phyloP scores from a whole-genome alignment of 23 tunicate species.

The Trididemnum miniatum region DNA sequence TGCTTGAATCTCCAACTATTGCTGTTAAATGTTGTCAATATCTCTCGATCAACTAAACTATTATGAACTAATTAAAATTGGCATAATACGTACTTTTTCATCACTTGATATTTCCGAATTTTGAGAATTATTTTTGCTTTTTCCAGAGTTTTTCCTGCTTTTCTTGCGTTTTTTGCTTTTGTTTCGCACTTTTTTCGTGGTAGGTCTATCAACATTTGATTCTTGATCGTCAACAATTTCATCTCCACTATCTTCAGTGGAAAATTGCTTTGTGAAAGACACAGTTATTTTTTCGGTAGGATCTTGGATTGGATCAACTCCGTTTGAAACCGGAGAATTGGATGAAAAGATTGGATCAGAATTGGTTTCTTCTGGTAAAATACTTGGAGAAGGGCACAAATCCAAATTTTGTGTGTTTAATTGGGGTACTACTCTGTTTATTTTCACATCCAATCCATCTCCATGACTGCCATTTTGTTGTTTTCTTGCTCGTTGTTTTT shows the following conservation, averaged over 20 bases:
- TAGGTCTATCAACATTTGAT: neutral
- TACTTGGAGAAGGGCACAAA: no score
- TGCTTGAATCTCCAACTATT: no score
- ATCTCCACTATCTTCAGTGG: neutral
- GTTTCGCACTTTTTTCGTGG: neutral
- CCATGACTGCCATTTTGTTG: neutral
- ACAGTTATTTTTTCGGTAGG: neutral
- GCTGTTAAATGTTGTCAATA: no score
- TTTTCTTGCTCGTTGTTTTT: slow-evolving; percentile 6
- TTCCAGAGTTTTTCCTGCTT: neutral
- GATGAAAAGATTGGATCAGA: neutral
- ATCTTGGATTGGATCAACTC: neutral
- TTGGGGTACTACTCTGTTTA: no score
- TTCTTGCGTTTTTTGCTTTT: slow-evolving; percentile 24
- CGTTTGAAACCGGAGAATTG: neutral
- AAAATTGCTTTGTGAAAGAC: neutral
- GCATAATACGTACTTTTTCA: slow-evolving; percentile 18
- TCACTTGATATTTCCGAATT: slow-evolving; percentile 3
- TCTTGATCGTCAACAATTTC: neutral
- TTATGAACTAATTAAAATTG: no score
- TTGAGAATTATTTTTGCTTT: neutral
- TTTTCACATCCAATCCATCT: neutral
- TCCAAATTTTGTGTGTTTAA: no score
- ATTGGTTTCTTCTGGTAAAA: no score
- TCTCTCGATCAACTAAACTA: no score